Evolutionary conservation across 2,113 vertebrate genomes (phyloP).

Genomic region (Sapayoa aenigma): DNA sequence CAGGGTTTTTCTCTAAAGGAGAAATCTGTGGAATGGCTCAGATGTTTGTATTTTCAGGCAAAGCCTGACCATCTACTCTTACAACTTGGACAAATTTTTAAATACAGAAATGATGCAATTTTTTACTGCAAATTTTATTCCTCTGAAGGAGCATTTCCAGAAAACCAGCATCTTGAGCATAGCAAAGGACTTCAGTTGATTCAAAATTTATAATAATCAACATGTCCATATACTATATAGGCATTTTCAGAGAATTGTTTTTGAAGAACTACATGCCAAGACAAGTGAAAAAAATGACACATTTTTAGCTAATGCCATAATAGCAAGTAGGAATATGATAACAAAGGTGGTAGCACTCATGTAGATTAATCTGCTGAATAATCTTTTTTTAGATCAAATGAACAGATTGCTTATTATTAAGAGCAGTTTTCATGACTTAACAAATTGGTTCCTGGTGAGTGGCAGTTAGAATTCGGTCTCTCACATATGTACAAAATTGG

Average conservation of each 20-base stretch:
- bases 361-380: background rate
- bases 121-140: background rate
- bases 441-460: background rate
- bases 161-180: background rate
- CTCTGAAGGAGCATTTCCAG: background rate
- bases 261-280: background rate
- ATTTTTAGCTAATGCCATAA: background rate
- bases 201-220: background rate
- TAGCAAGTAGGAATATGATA: background rate
- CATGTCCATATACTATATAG: background rate
- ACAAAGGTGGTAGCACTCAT: background rate
- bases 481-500: rapidly evolving
- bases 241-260: background rate
- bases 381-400: background rate
- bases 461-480: background rate
- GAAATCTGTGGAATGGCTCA: background rate
- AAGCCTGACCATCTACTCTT: background rate
- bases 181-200: background rate
- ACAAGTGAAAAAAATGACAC: background rate
- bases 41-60: background rate
- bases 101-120: background rate
- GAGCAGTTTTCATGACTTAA: background rate
- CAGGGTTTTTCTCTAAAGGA: background rate
- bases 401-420: background rate
- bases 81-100: background rate